phyloP scores from a whole-genome alignment of 2,113 vertebrate genomes.

The Anseranas semipalmata region DNA sequence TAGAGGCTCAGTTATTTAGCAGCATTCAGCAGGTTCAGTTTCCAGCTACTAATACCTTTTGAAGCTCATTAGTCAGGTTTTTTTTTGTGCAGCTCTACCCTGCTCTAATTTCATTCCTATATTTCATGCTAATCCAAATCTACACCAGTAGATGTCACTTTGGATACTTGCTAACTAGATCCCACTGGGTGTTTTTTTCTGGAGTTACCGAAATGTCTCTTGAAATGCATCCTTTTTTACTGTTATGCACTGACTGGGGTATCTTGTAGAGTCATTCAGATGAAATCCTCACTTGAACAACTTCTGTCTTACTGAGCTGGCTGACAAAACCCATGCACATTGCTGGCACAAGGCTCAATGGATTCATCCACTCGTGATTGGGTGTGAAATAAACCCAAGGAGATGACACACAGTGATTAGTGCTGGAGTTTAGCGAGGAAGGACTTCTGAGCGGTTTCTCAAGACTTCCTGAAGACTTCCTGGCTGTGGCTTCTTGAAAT shows the following conservation, averaged over 20 bases:
- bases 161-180: neutral
- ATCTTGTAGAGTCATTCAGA: neutral
- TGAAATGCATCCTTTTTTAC: neutral
- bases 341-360: neutral
- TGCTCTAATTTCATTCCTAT: neutral
- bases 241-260: neutral
- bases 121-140: neutral
- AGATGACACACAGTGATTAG: no score
- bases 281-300: neutral
- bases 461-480: neutral
- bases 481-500: neutral
- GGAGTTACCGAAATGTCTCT: neutral
- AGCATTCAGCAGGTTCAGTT: neutral
- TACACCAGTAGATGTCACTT: slow-evolving; percentile 40
- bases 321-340: neutral
- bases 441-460: neutral
- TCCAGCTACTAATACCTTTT: neutral
- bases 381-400: neutral
- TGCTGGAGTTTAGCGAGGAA: neutral
- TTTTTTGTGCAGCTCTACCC: neutral
- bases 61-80: neutral
- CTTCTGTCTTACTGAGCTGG: neutral
- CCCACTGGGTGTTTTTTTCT: neutral
- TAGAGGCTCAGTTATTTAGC: neutral
- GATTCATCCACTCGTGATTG: neutral